Percentiles rank a stretch among this genome's conserved stretches.
Evolutionary conservation across 2,113 vertebrate genomes (phyloP).

Genomic region (Cairina moschata): DNA sequence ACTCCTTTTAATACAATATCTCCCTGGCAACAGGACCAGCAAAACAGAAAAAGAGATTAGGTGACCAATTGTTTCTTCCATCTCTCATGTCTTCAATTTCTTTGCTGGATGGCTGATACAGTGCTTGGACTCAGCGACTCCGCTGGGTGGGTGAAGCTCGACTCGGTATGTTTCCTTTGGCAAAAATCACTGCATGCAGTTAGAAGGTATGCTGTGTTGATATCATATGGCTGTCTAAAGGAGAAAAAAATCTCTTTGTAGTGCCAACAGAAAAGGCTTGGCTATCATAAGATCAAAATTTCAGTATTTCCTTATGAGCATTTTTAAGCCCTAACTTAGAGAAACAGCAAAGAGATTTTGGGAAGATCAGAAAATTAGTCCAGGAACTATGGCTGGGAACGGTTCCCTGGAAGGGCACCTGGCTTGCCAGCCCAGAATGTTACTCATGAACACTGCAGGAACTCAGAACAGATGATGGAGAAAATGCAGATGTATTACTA

Average conservation of each 20-base stretch:
- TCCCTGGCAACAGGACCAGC: constrained; percentile 15
- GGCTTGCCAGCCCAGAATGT: neutral
- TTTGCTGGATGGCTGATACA: constrained; percentile 48
- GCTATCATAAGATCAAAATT: neutral
- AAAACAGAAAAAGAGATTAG: constrained; percentile 60
- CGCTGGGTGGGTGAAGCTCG: constrained; percentile 35
- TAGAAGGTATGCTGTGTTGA: constrained; percentile 11
- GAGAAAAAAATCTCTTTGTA: constrained; percentile 11
- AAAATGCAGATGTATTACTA: neutral
- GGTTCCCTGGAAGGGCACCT: neutral
- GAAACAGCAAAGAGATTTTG: constrained; percentile 9
- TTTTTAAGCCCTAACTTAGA: neutral
- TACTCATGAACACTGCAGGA: neutral
- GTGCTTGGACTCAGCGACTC: constrained; percentile 20
- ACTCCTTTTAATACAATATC: constrained; percentile 56
- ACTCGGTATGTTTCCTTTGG: constrained; percentile 51
- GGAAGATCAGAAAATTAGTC: neutral
- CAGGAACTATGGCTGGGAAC: neutral
- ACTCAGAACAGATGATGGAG: neutral
- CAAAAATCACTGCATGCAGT: neutral
- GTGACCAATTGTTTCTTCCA: constrained; percentile 45
- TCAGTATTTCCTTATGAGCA: neutral
- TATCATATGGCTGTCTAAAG: constrained; percentile 38
- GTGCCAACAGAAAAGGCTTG: constrained; percentile 41
- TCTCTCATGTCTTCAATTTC: constrained; percentile 27